Percentiles rank a stretch among this genome's conserved stretches.
Conservation (phyloP, 2,797 vertebrate genomes). For the Cheracebus regulus region DNA sequence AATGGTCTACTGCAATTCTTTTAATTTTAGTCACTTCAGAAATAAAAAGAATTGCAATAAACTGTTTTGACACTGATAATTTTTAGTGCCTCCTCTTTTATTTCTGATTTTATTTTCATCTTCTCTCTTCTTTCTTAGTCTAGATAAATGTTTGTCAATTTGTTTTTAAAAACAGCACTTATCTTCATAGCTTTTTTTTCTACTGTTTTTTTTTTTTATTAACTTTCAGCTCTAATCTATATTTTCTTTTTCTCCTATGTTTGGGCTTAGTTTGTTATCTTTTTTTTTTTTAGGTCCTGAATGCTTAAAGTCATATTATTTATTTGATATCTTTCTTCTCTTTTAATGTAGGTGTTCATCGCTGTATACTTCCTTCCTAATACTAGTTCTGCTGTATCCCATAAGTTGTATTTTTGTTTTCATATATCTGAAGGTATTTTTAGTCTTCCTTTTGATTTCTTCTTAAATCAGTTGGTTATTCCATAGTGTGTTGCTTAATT, state of each 20-base stretch:
- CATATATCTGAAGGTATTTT: not conserved
- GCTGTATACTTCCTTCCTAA: not conserved
- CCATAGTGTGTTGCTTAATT: not conserved
- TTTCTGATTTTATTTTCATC: not conserved
- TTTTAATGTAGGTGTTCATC: not conserved
- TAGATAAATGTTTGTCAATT: not conserved
- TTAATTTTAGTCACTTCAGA: too few species aligned
- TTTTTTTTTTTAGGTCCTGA: not conserved
- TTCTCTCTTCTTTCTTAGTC: not conserved
- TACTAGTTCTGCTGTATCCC: not conserved
- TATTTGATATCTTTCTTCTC: not conserved
- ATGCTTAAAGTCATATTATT: not conserved
- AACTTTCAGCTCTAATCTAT: not conserved
- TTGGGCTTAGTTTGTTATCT: not conserved
- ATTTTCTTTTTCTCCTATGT: not conserved
- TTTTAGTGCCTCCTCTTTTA: not conserved
- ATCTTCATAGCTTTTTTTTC: not conserved
- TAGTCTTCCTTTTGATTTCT: not conserved
- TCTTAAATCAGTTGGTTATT: not conserved
- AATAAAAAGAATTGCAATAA: too few species aligned
- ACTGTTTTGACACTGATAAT: not conserved
- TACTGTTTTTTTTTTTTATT: not conserved
- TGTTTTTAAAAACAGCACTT: not conserved
- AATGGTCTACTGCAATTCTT: too few species aligned
- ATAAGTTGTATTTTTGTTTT: not conserved